Evolutionary conservation across 1,140 invertebrate species (phyloP), one percentile per base, ranked within the genome.

Genomic region (Drosophila kurseongensis): DNA sequence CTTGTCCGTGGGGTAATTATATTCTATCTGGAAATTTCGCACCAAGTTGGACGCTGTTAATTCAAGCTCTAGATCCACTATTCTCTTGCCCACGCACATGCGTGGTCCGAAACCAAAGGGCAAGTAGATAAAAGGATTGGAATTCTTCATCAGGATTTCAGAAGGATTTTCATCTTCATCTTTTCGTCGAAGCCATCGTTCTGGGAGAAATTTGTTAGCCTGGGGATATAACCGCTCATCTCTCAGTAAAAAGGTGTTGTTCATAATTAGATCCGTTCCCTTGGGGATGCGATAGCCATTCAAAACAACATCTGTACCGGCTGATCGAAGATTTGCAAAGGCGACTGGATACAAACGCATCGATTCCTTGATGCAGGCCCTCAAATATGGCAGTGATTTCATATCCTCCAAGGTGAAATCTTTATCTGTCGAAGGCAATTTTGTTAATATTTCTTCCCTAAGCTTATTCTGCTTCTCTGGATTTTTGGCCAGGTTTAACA

Each of bases 261-360:
- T 57, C 62, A 90, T 73, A 1, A 80, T 2, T 0, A 86, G 14
- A 10, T 41, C 27, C 1, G 78, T 86, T 74, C 96, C 96, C 93
- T 97, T 96, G 14, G 97, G 97, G 62, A 98, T 94, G 65, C 94
- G 93, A 81, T 97, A 98, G 41, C 96, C 97, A 52, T 94, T 94
- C 48, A 98, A 94, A 9, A 96, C 93, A 0, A 96, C 94, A 79
- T 98, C 95, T 40, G 94, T 94, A 55, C 96, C 95, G 56, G 96
- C 94, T 60, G 95, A 95, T 69, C 97, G 93, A 6, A 95, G 95
- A 80, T 98, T 96, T 40, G 96, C 97, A 59, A 97, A 94, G n/a
- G 97, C 96, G 4, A 97, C 96, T n/a, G 97, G 97, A 92, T 96
- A 96, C 91, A 98, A 93, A 88, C 96, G 93, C 32, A 97, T 93